phyloP scores from a whole-genome alignment of 2,888 invertebrate genomes.

The Mimas tiliae region DNA sequence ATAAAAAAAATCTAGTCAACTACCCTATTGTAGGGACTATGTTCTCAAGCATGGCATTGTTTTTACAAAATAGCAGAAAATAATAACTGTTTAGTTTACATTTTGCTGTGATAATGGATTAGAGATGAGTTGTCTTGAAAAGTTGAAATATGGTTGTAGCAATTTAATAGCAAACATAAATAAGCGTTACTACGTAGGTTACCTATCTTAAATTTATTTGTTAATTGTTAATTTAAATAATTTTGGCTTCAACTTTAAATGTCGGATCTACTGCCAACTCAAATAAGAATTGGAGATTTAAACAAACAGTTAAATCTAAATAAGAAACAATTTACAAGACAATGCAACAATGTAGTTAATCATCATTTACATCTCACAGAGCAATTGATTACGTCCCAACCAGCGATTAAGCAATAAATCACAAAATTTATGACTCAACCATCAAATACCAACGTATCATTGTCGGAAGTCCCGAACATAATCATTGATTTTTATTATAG shows the following conservation, averaged over 20 bases:
- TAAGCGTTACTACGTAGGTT: not conserved
- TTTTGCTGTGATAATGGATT: not conserved
- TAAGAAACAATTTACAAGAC: not conserved
- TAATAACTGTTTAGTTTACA: not conserved
- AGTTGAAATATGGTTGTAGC: not conserved
- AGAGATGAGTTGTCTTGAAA: not conserved
- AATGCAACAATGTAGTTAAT: not conserved
- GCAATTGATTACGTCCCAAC: not conserved
- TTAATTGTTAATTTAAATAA: conserved; percentile 26
- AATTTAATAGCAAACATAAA: not conserved
- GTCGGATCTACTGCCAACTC: conserved; percentile 13
- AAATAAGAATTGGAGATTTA: not conserved
- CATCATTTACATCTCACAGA: not conserved
- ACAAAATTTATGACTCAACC: conserved; percentile 45
- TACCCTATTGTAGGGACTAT: too few relatives aligned
- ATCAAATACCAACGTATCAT: conserved; percentile 47
- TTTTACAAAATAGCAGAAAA: not conserved
- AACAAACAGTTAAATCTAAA: not conserved
- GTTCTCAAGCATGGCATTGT: not conserved
- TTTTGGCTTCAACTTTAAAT: not conserved
- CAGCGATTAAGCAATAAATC: conserved; percentile 31
- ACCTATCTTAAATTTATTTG: not conserved
- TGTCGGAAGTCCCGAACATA: conserved; percentile 74
- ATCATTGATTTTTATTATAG: conserved; percentile 69
- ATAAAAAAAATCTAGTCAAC: too few relatives aligned